Conservation (phyloP, 2,113 vertebrate species). For the Varanus komodoensis region DNA sequence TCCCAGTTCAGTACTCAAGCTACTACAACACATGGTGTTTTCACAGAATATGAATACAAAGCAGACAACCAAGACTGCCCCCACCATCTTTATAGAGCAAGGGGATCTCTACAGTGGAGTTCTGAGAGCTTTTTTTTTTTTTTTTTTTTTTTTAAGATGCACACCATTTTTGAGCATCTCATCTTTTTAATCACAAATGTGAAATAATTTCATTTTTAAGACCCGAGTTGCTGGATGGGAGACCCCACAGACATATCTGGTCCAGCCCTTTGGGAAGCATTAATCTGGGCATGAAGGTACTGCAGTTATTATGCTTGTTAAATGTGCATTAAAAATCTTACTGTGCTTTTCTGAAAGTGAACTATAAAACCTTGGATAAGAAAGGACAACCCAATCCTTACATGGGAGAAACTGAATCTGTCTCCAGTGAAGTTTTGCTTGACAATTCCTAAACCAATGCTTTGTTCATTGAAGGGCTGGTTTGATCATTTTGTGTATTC, state of each 20-base stretch:
- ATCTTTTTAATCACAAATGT: neutral
- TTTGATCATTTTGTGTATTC: neutral
- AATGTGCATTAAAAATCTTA: neutral
- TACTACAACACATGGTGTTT: neutral
- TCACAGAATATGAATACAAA: neutral
- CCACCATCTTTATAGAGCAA: neutral
- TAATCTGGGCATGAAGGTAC: neutral
- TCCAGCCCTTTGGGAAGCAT: neutral
- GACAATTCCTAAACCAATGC: fast-evolving
- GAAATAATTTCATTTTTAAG: neutral
- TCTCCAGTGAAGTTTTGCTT: fast-evolving
- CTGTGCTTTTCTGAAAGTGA: neutral
- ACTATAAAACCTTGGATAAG: constrained; percentile 25
- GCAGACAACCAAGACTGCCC: neutral
- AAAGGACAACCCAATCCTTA: neutral
- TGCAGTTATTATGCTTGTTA: neutral
- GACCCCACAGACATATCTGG: neutral
- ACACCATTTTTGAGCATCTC: neutral
- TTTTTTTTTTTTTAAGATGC: no score
- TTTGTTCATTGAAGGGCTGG: no score
- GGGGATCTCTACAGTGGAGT: neutral
- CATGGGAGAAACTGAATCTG: fast-evolving
- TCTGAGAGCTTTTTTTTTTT: neutral
- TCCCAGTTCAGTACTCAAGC: no score
- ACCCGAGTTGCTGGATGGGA: neutral